Evolutionary conservation across 2,113 vertebrate genomes (phyloP).

Genomic region (Xiphorhynchus elegans): DNA sequence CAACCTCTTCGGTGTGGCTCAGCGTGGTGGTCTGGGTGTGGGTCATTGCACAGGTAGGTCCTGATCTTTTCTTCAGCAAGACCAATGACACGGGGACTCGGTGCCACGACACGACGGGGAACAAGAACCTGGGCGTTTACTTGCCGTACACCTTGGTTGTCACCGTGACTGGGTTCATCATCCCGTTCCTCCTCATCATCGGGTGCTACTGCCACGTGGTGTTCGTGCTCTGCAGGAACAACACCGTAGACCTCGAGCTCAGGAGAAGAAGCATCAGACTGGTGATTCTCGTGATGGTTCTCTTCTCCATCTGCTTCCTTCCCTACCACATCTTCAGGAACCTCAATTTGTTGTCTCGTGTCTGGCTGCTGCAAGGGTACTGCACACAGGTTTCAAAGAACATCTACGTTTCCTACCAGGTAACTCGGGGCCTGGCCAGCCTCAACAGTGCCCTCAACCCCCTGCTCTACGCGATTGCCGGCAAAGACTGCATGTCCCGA

Average conservation of each 20-base stretch:
- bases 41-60: conserved; percentile 72
- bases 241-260: conserved; percentile 51
- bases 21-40: conserved; percentile 69
- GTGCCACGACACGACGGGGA: conserved; percentile 74
- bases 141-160: conserved; percentile 68
- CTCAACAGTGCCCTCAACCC: conserved; percentile 84
- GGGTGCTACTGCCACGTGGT: conserved; percentile 80
- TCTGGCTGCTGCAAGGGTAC: neutral
- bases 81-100: accelerated
- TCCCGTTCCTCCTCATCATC: conserved; percentile 77
- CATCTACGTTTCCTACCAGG: conserved; percentile 77
- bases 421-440: conserved; percentile 78
- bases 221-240: conserved; percentile 59
- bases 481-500: conserved; percentile 44
- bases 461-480: conserved; percentile 76
- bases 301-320: conserved; percentile 83
- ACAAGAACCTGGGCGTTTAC: conserved; percentile 1
- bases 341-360: conserved; percentile 76
- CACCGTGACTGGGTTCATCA: conserved; percentile 73
- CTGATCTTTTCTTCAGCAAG: conserved; percentile 76
- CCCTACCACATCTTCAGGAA: conserved; percentile 82
- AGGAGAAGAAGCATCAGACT: conserved; percentile 74
- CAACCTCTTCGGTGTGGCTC: neutral
- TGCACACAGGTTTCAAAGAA: conserved; percentile 51
- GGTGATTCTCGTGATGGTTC: conserved; percentile 73